Conservation (phyloP, 2,888 invertebrate genomes). For the Synanthedon formicaeformis region DNA sequence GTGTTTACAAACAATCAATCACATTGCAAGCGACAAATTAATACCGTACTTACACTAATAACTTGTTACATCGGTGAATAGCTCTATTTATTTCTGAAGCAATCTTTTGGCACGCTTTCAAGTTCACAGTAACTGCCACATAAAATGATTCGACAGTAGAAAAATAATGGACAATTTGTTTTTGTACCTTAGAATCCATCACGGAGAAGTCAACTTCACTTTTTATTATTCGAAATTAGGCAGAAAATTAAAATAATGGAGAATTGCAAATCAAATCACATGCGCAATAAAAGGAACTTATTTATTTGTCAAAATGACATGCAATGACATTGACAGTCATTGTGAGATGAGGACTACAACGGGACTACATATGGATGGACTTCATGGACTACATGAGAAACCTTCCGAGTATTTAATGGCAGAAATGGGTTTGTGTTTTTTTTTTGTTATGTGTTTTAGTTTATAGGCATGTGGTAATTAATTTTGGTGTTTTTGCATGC, state of each 20-base stretch:
- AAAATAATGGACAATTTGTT: constrained; percentile 64
- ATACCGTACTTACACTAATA: constrained; percentile 51
- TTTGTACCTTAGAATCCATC: constrained; percentile 64
- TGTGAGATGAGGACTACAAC: no score
- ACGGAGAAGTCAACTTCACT: constrained; percentile 12
- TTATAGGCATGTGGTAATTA: no score
- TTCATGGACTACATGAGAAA: no score
- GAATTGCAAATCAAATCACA: neutral
- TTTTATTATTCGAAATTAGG: neutral
- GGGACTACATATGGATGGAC: no score
- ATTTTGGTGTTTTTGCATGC: no score
- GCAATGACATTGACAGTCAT: neutral
- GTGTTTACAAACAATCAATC: neutral
- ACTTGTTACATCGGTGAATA: constrained; percentile 59
- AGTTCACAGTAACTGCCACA: constrained; percentile 50
- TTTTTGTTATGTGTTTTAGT: no score
- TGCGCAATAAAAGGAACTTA: neutral
- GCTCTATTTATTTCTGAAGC: constrained; percentile 63
- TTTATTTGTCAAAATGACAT: neutral
- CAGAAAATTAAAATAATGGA: neutral
- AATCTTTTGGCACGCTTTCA: constrained; percentile 64
- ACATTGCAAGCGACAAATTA: neutral
- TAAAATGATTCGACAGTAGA: constrained; percentile 61
- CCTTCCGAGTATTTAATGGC: no score
- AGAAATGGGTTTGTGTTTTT: no score